phyloP scores from a whole-genome alignment of 2,113 vertebrate species.

The Peromyscus maniculatus region DNA sequence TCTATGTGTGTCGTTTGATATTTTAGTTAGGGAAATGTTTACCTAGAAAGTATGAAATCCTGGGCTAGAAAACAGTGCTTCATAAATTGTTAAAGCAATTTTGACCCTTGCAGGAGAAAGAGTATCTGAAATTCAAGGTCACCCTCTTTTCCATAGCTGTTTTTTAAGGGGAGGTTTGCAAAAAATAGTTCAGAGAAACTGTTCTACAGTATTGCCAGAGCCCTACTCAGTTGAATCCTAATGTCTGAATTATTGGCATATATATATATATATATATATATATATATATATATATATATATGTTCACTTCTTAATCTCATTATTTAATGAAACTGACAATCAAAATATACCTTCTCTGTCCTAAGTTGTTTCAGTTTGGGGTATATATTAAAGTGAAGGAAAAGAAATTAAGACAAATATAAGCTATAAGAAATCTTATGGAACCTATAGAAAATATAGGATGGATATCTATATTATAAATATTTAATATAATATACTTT shows the following conservation, averaged over 20 bases:
- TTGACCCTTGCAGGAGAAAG: too few relatives aligned
- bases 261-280: neutral
- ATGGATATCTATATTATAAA: neutral
- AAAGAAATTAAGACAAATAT: neutral
- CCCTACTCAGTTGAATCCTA: neutral
- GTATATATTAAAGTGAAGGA: neutral
- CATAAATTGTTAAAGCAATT: neutral
- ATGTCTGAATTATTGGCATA: neutral
- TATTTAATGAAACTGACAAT: neutral
- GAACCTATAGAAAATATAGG: neutral
- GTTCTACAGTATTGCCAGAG: neutral
- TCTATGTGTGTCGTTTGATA: too few relatives aligned
- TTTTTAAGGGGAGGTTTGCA: neutral
- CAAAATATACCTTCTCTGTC: neutral
- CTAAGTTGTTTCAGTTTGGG: neutral
- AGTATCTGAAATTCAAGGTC: neutral
- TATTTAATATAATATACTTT: neutral
- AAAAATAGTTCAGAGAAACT: neutral
- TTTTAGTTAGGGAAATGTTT: neutral
- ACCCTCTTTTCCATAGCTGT: too few relatives aligned
- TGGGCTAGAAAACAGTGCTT: fast-evolving
- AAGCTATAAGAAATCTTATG: neutral
- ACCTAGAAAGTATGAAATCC: too few relatives aligned
- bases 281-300: neutral
- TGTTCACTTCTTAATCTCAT: neutral